Base-by-base conservation (phyloP, 1,140 invertebrate genomes). In the Eupeodes corollae region DNA sequence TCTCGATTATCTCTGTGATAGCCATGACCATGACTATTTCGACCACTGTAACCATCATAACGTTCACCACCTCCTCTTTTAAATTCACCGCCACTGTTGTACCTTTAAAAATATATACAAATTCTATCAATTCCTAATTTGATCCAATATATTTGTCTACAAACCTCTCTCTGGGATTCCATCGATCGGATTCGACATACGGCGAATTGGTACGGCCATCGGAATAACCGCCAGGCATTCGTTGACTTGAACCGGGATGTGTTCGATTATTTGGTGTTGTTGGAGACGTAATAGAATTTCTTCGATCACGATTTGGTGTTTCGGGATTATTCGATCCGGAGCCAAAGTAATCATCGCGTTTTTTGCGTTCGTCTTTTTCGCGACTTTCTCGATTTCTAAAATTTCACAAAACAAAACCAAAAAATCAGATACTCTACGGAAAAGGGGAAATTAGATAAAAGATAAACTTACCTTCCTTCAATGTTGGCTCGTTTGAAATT, bases 1-100 rank as follows among this genome's bases (percentile, higher is more conserved):
- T 76, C 75, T 19, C 75, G 67, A 52, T 77, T 70, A 68, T 76
- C 58, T 35, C 61, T 58, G 53, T 67, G 61, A 49, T 60, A 57
- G 19, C 56, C 50, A 47, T 52, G 46, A 45, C 47, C n/a, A 32
- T 46, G 53, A 39, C 52, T 51, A 12, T 55, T 50, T 11, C 65
- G 56, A 9, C 50, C 39, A 53, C 63, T 61, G 1, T 61, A 51
- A 5, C 49, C 31, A 40, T 67, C 63, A 44, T 61, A 68, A 6
- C 64, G 55, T 40, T 68, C 64, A 6, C 64, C 21, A 6, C 64
- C 53, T 40, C 67, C 64, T 6, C 64, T 57, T 41, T 65, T 67
- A 44, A 63, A 63, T 13, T 66, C 61, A 37, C 56, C 50, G 31
- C 49, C 56, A 40, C 13, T 40, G 38, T 40, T 16, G 11, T 67